Conservation (phyloP, 2,888 invertebrate genomes). For the Scelioninae gen. 1 region DNA sequence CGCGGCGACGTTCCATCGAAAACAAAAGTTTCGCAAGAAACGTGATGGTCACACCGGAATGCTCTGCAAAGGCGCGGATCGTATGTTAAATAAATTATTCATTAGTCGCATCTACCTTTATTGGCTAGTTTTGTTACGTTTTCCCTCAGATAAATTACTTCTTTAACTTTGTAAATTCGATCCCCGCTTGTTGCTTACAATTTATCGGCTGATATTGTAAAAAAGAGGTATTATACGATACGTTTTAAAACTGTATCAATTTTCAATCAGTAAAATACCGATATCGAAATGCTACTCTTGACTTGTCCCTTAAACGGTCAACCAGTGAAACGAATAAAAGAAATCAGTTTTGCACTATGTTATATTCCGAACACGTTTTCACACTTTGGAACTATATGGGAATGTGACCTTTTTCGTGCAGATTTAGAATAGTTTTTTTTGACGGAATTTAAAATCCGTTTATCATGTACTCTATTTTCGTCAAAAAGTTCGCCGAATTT, state of each 20-base stretch:
- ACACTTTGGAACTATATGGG: constrained; percentile 16
- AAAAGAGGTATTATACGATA: too few relatives aligned
- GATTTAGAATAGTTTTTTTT: too few relatives aligned
- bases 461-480: not conserved
- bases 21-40: constrained; percentile 58
- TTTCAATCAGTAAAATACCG: not conserved
- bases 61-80: constrained; percentile 24
- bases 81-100: constrained; percentile 65
- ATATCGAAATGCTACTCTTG: constrained; percentile 22
- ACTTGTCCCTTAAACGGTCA: constrained; percentile 21
- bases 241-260: too few relatives aligned
- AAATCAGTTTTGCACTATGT: not conserved
- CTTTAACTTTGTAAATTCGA: too few relatives aligned
- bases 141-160: not conserved
- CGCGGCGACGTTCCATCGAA: constrained; percentile 51
- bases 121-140: constrained; percentile 4
- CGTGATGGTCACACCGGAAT: constrained; percentile 50
- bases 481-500: not conserved
- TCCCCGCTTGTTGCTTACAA: too few relatives aligned
- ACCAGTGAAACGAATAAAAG: not conserved
- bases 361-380: constrained; percentile 15
- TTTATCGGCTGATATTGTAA: too few relatives aligned
- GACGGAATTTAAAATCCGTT: too few relatives aligned
- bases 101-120: constrained; percentile 36
- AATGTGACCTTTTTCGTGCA: not conserved